Percentiles rank a stretch among this genome's conserved stretches.
These are phyloP conservation scores for Diprion similis DNA, from an alignment of 1,140 invertebrate genomes.

Conservation along the genomic window DNA sequence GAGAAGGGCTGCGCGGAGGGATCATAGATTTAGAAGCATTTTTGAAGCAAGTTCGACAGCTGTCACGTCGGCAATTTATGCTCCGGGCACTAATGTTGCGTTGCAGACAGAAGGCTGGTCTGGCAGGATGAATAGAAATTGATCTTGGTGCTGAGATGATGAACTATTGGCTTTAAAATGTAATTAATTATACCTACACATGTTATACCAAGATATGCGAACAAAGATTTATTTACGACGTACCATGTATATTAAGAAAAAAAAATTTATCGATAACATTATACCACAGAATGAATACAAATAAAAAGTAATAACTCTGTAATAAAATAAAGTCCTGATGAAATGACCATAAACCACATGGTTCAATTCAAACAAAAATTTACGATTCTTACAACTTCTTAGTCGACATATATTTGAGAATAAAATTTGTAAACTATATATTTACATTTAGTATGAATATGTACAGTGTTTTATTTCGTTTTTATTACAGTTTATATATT, in stretches of 20 bases:
- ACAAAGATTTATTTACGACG: neutral
- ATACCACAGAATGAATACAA: too few relatives aligned
- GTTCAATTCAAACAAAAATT: too few relatives aligned
- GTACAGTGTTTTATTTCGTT: too few relatives aligned
- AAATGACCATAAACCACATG: neutral
- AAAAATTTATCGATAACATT: neutral
- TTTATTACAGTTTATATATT: too few relatives aligned
- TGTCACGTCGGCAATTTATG: slow-evolving; percentile 96
- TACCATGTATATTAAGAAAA: neutral
- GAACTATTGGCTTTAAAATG: neutral
- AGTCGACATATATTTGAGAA: too few relatives aligned
- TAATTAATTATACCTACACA: neutral
- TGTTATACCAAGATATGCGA: neutral
- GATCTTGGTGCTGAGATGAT: neutral
- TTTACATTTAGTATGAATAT: too few relatives aligned
- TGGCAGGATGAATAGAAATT: slow-evolving; percentile 66
- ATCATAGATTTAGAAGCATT: slow-evolving; percentile 96
- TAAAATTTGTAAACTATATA: too few relatives aligned
- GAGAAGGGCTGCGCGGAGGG: slow-evolving; percentile 91
- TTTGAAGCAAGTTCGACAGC: slow-evolving; percentile 93
- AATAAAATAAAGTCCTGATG: neutral
- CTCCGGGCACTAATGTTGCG: slow-evolving; percentile 94
- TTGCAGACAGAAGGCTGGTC: slow-evolving; percentile 94
- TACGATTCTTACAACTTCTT: too few relatives aligned
- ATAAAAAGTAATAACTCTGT: neutral